Conservation (phyloP, 2,888 invertebrate genomes). For the Diarsia dahlii region DNA sequence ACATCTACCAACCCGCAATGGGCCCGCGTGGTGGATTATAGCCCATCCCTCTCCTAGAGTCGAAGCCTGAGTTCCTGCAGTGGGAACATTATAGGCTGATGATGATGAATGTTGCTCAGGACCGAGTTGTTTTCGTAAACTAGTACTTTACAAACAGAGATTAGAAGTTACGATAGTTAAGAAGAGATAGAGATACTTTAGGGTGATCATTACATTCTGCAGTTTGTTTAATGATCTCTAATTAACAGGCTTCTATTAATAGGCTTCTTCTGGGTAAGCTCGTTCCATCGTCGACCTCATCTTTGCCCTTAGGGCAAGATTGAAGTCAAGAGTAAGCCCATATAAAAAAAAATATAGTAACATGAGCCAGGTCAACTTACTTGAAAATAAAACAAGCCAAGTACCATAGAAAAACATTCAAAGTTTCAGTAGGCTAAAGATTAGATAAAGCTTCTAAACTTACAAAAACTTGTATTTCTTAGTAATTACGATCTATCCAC, state of each 20-base stretch:
- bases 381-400: background rate
- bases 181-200: background rate
- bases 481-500: background rate
- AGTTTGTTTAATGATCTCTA: background rate
- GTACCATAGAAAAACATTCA: background rate
- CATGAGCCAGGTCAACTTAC: background rate
- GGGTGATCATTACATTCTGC: background rate
- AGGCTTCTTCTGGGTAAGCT: too few species aligned
- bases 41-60: too few species aligned
- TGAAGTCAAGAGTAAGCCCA: too few species aligned
- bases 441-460: background rate
- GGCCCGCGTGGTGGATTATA: too few species aligned
- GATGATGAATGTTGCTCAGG: background rate
- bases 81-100: too few species aligned
- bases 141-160: background rate
- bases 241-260: too few species aligned
- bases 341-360: background rate
- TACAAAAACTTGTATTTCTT: background rate
- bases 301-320: too few species aligned
- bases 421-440: background rate
- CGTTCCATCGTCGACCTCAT: too few species aligned
- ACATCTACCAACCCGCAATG: too few species aligned
- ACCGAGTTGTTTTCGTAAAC: background rate
- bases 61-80: too few species aligned
- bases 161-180: background rate